Evolutionary conservation across 2,888 invertebrate genomes (phyloP).

Genomic region (Aspidiotus destructor): DNA sequence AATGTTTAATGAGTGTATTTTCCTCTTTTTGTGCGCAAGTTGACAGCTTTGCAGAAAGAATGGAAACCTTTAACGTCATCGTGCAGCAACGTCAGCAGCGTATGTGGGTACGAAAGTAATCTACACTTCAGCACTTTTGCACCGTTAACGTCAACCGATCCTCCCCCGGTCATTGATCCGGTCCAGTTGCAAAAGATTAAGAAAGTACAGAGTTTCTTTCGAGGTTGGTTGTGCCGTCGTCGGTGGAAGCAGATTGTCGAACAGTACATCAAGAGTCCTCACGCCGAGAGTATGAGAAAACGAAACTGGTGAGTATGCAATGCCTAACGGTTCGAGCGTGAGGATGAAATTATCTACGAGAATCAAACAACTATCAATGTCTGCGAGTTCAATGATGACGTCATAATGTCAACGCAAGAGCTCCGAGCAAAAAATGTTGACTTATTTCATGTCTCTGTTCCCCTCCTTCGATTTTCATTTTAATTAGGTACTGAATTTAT

Average conservation of each 20-base stretch:
- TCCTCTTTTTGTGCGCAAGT: constrained; percentile 45
- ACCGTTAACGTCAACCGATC: constrained; percentile 3
- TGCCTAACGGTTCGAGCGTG: not conserved
- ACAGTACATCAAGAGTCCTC: constrained; percentile 86
- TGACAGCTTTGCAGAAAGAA: constrained; percentile 72
- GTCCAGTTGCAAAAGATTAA: constrained; percentile 80
- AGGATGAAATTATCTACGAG: too few species aligned
- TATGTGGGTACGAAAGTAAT: constrained; percentile 32
- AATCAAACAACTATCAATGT: too few species aligned
- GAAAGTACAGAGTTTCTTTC: constrained; percentile 81
- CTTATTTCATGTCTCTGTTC: too few species aligned
- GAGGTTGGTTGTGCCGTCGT: constrained; percentile 83
- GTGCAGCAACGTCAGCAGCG: constrained; percentile 26
- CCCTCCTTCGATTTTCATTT: too few species aligned
- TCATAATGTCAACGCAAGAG: too few species aligned
- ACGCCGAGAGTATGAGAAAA: constrained; percentile 87
- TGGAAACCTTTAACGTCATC: constrained; percentile 50
- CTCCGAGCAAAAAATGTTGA: too few species aligned
- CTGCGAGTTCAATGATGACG: too few species aligned
- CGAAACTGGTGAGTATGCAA: constrained; percentile 58
- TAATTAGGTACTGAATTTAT: too few species aligned
- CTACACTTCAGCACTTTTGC: not conserved
- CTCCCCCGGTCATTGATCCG: constrained; percentile 44
- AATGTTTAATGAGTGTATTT: not conserved
- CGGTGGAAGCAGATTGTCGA: constrained; percentile 93